Evolutionary conservation across 2,797 vertebrate species (phyloP).

Genomic region (Etheostoma nigrum): DNA sequence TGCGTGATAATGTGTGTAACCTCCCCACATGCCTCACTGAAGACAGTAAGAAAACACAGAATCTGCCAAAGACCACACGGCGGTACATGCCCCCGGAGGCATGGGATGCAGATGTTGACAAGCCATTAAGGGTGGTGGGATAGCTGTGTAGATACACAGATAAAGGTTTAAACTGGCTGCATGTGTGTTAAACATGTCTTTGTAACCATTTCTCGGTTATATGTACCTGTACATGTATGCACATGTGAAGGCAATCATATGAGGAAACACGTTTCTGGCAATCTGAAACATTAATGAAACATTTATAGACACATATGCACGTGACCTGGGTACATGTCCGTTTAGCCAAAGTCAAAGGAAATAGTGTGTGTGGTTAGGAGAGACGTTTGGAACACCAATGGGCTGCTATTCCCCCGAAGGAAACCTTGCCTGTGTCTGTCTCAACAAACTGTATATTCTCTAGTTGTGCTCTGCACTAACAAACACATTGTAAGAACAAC

Average conservation of each 20-base stretch:
- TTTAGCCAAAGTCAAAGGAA: conserved; percentile 12
- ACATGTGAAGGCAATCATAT: conserved; percentile 31
- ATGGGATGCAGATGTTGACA: conserved; percentile 59
- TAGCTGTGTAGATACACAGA: conserved; percentile 49
- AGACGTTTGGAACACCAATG: neutral
- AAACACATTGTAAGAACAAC: conserved; percentile 50
- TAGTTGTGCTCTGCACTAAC: conserved; percentile 33
- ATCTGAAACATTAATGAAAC: conserved; percentile 19
- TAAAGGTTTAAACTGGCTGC: conserved; percentile 37
- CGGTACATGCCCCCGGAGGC: conserved; percentile 16
- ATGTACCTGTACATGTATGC: neutral
- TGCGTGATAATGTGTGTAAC: conserved; percentile 19
- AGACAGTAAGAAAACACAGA: conserved; percentile 58
- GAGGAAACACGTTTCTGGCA: conserved; percentile 22
- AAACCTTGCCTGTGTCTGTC: conserved; percentile 24
- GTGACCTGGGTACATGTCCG: neutral
- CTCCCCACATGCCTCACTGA: conserved; percentile 55
- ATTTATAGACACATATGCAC: neutral
- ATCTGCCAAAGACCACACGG: conserved; percentile 64
- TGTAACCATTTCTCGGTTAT: neutral
- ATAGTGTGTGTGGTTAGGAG: conserved; percentile 3
- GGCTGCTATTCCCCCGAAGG: conserved; percentile 5
- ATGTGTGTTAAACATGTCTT: conserved; percentile 28
- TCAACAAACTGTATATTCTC: conserved; percentile 54
- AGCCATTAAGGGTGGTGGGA: conserved; percentile 26